Evolutionary conservation across 2,888 invertebrate genomes (phyloP).

Genomic region (Phrixothrix hirtus): DNA sequence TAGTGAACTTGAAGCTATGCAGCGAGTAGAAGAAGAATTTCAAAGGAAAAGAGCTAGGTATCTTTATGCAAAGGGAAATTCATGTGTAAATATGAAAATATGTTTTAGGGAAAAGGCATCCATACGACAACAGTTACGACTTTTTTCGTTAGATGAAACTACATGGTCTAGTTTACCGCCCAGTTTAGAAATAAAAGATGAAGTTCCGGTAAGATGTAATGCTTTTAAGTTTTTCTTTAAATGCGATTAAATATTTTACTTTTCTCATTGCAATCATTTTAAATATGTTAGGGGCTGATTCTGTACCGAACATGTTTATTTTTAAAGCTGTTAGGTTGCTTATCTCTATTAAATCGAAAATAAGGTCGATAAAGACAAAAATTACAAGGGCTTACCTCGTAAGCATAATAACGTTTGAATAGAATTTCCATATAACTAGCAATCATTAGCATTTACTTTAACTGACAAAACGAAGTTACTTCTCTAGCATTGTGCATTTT

Average conservation of each 20-base stretch:
- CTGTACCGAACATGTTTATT: too few species aligned
- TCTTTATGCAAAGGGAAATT: slow-evolving; percentile 2
- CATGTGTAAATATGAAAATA: background rate
- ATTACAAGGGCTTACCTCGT: too few species aligned
- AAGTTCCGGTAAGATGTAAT: slow-evolving; percentile 35
- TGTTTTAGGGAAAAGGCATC: slow-evolving; percentile 67
- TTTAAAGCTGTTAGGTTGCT: background rate
- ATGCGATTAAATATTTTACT: slow-evolving; percentile 1
- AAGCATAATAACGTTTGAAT: too few species aligned
- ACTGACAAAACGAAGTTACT: too few species aligned
- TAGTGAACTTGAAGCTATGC: slow-evolving; percentile 80
- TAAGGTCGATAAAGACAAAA: too few species aligned
- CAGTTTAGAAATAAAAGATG: slow-evolving; percentile 48
- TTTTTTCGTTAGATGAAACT: slow-evolving; percentile 68
- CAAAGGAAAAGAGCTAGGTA: slow-evolving; percentile 74
- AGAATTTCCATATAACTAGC: too few species aligned
- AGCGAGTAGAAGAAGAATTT: slow-evolving; percentile 85
- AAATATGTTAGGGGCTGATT: too few species aligned
- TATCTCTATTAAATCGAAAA: background rate
- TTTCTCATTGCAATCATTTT: too few species aligned
- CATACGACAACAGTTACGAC: slow-evolving; percentile 73
- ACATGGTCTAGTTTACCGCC: slow-evolving; percentile 63
- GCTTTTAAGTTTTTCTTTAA: slow-evolving; percentile 1
- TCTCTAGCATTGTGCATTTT: too few species aligned
- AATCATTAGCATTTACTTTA: too few species aligned